Conservation (phyloP, 1,140 invertebrate genomes). For the Sminthurinus signatus region DNA sequence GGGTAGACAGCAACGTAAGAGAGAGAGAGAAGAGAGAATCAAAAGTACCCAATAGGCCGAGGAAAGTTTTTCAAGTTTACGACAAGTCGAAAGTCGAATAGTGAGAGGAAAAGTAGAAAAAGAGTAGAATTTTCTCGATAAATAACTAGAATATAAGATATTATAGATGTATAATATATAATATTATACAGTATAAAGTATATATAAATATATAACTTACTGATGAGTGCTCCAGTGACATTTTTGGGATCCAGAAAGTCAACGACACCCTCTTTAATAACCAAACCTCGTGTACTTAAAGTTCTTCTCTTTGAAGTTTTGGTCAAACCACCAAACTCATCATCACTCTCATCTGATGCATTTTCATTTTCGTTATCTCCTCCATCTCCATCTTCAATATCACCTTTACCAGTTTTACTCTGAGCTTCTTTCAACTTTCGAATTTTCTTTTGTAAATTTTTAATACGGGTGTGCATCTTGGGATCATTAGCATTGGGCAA, state of each 20-base stretch:
- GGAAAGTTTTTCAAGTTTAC: constrained; percentile 3
- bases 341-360: constrained; percentile 19
- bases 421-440: constrained; percentile 17
- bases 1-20: not conserved
- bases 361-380: not conserved
- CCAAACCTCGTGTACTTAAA: constrained; percentile 10
- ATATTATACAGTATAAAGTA: too few relatives aligned
- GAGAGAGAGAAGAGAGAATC: too few relatives aligned
- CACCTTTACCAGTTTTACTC: constrained; percentile 9
- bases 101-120: not conserved
- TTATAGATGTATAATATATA: too few relatives aligned
- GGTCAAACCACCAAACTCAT: constrained; percentile 2
- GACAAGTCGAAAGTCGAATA: not conserved
- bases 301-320: constrained; percentile 4
- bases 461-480: constrained; percentile 31
- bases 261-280: constrained; percentile 40
- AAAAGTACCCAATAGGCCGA: not conserved
- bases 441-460: constrained; percentile 35
- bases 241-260: constrained; percentile 35
- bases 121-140: not conserved
- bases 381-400: not conserved
- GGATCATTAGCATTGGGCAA: constrained; percentile 27
- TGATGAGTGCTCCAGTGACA: constrained; percentile 32
- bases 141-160: too few relatives aligned
- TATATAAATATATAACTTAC: constrained; percentile 27